Evolutionary conservation across 2,797 vertebrate genomes (phyloP), one percentile per base, ranked within the genome.

Genomic region (Alauda arvensis): DNA sequence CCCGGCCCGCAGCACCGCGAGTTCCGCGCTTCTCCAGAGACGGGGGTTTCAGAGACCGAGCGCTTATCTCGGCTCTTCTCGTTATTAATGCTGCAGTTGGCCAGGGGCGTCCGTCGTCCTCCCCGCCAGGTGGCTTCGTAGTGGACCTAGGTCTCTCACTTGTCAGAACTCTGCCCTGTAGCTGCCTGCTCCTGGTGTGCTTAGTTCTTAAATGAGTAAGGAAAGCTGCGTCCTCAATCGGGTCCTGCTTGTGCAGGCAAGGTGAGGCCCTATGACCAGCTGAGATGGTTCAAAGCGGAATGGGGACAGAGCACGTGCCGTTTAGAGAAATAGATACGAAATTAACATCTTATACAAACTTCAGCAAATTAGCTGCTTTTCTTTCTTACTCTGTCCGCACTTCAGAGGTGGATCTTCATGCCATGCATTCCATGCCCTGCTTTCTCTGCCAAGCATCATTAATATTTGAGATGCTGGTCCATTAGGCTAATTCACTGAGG

Each of bases 31-130:
- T 23, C 13, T 12, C 10, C 43, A 2, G 1, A 11, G 28, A 40
- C 29, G 29, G 21, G 34, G 8, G 0, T 2, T 9, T 11, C 5
- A 3, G 8, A 8, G 9, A 1, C 17, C 6, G 15, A 1, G 40
- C 12, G 9, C 25, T 29, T 9, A 2, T 29, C 40, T 46, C 18
- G 9, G 3, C 40, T 52, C 5, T 23, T 15, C 10, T 4, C 16
- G 3, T 13, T 42, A 1, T 0, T 6, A 1, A 4, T 4, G 3
- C 24, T 34, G 60, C 9, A 3, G 1, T 0, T 13, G 60, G 20
- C 17, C 25, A 0, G 4, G 13, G 23, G 1, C 14, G 37, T 2
- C 34, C 17, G 5, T 9, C 14, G 8, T 6, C 8, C 25, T 7
- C 3, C 21, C 10, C 5, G 3, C 5, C 18, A 3, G 5, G 23